Evolutionary conservation across 2,888 invertebrate species (phyloP).

Genomic region (Marronus borbonicus): DNA sequence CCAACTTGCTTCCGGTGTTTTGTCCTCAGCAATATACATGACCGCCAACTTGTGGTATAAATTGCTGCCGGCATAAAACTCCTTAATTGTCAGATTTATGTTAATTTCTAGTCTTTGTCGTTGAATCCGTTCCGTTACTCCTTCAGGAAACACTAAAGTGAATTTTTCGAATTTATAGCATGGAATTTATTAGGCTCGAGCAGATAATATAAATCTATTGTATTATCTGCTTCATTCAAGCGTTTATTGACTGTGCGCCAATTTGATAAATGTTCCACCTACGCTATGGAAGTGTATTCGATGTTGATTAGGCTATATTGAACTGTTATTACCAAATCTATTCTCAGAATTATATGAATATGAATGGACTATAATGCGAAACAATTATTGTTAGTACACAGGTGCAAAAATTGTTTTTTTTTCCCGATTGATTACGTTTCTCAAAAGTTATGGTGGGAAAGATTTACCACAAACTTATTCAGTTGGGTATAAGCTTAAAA

Average conservation of each 20-base stretch:
- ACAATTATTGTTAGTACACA: too few relatives aligned
- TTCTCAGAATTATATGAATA: too few relatives aligned
- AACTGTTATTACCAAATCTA: too few relatives aligned
- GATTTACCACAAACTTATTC: too few relatives aligned
- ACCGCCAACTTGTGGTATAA: constrained; percentile 51
- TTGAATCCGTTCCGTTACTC: constrained; percentile 37
- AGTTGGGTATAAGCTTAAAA: too few relatives aligned
- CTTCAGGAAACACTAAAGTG: constrained; percentile 36
- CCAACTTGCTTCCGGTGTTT: constrained; percentile 63
- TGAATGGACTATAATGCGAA: too few relatives aligned
- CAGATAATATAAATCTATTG: not conserved
- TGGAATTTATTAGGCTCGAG: constrained; percentile 8
- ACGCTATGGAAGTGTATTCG: not conserved
- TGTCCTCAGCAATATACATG: constrained; percentile 56
- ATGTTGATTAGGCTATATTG: too few relatives aligned
- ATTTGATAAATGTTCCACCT: not conserved
- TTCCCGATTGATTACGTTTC: too few relatives aligned
- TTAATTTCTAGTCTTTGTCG: constrained; percentile 57
- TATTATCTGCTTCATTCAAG: constrained; percentile 1
- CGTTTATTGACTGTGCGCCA: not conserved
- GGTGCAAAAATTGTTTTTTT: too few relatives aligned
- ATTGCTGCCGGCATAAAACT: constrained; percentile 59
- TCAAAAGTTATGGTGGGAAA: too few relatives aligned
- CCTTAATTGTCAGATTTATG: constrained; percentile 62
- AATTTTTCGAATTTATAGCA: constrained; percentile 45